Percentiles rank a stretch among this genome's conserved stretches.
phyloP scores from a whole-genome alignment of 2,888 invertebrate species.

The Hyalella azteca region DNA sequence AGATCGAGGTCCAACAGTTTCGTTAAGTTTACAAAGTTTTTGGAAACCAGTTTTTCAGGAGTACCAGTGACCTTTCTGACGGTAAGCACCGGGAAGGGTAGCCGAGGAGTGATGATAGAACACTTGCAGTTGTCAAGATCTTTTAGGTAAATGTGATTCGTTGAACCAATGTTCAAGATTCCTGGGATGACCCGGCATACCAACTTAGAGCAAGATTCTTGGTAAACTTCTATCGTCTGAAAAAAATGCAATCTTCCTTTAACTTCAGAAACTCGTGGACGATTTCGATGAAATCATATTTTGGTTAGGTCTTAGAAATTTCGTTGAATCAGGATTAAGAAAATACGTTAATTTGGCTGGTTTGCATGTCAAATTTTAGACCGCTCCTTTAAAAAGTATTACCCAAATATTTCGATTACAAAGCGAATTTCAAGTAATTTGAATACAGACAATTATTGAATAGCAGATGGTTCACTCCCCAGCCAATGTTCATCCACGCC shows the following conservation, averaged over 20 bases:
- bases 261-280: not conserved
- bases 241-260: not conserved
- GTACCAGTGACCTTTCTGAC: too few relatives aligned
- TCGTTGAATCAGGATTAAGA: not conserved
- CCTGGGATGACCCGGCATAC: not conserved
- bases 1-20: too few relatives aligned
- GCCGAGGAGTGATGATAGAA: too few relatives aligned
- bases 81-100: too few relatives aligned
- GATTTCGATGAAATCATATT: not conserved
- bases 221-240: not conserved
- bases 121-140: constrained; percentile 15
- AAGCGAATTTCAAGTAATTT: not conserved
- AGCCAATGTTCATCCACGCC: not conserved
- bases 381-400: not conserved
- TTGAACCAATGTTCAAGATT: not conserved
- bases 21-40: too few relatives aligned
- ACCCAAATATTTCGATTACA: not conserved
- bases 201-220: not conserved
- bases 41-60: too few relatives aligned
- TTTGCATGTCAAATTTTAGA: not conserved
- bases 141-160: not conserved
- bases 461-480: not conserved
- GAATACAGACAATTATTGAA: not conserved
- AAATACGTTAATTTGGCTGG: not conserved
- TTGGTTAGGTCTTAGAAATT: not conserved